A percentile compares a stretch with the other conserved stretches of the same genome.
Conservation (phyloP, 2,888 invertebrate genomes). For the Notocelia uddmanniana region DNA sequence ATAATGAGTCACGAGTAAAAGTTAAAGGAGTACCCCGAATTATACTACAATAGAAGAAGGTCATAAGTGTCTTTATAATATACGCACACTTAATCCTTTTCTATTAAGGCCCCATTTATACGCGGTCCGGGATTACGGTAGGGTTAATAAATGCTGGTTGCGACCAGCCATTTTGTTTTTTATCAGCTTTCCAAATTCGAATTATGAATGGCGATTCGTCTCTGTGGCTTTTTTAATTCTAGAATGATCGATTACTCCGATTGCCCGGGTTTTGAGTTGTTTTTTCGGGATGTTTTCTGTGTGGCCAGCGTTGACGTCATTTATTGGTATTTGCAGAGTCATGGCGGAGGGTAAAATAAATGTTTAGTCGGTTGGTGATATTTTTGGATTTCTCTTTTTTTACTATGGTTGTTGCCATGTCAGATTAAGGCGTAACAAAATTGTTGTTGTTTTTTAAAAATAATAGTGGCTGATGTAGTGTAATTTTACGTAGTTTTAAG, state of each 20-base stretch:
- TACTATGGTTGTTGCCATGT: neutral
- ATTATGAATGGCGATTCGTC: conserved; percentile 75
- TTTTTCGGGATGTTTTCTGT: conserved; percentile 49
- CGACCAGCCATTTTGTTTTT: conserved; percentile 75
- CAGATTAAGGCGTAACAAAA: too few relatives aligned
- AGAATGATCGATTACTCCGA: conserved; percentile 59
- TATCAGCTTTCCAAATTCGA: conserved; percentile 75
- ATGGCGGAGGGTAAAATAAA: conserved; percentile 19
- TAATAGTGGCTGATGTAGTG: too few relatives aligned
- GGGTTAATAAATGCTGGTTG: conserved; percentile 80
- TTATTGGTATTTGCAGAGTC: conserved; percentile 47
- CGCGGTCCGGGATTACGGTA: conserved; percentile 68
- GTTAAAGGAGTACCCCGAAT: conserved; percentile 72
- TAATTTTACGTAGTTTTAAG: too few relatives aligned
- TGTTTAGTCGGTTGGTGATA: neutral
- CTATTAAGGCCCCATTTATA: conserved; percentile 63
- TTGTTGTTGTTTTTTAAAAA: too few relatives aligned
- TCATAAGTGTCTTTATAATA: conserved; percentile 5
- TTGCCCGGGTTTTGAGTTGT: conserved; percentile 46
- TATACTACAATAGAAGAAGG: neutral
- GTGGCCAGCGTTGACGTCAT: conserved; percentile 50
- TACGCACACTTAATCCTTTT: conserved; percentile 6
- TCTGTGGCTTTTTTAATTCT: conserved; percentile 60
- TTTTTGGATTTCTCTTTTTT: neutral
- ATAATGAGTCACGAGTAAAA: conserved; percentile 83